Base-by-base conservation (phyloP, 2,113 vertebrate genomes). In the Eurystomus gularis region DNA sequence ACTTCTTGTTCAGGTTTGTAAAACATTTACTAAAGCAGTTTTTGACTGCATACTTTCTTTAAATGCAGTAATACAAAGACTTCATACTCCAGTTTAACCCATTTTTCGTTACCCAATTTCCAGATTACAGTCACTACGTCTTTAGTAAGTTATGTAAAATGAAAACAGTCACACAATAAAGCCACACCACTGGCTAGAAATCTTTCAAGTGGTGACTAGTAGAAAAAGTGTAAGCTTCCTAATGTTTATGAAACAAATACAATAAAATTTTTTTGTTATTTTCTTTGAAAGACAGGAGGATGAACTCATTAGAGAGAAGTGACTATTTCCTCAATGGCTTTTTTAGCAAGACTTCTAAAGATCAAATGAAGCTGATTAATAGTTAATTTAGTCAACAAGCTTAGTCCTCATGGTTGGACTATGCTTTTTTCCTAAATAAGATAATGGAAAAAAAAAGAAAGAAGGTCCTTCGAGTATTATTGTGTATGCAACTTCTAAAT, bases 181-280 rank as follows among this genome's bases (percentile, higher is more conserved):
- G 28, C 16, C 62, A 92, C 10, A 20, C 7, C 44, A 90, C 65
- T 17, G 37, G 21, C 26, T 60, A 90, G 48, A 94, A 96, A 82
- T 82, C 35, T 69, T 73, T 61, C 39, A 85, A 87, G 65, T 42
- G 18, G 18, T 88, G 44, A 94, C 83, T 80, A 73, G 93, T 96
- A 90, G 60, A 64, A 72, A 90, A 95, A 80, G 51, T 5, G 2
- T 29, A 95, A 87, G 52, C n/a, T 58, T 89, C 35, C 51, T 84
- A 69, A 62, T 40, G 21, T 85, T 95, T 86, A 96, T 86, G 54
- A 95, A 87, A 91, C 44, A 94, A 83, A 85, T 23, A 29, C 44
- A 71, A 88, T 88, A 78, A 85, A 96, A 96, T 73, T 40, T 3
- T 88, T 64, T 39, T 58, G 68, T 95, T 81, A 91, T 94, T 37